Evolutionary conservation across 2,888 invertebrate species (phyloP).

Genomic region (Pogonocherus hispidulus): DNA sequence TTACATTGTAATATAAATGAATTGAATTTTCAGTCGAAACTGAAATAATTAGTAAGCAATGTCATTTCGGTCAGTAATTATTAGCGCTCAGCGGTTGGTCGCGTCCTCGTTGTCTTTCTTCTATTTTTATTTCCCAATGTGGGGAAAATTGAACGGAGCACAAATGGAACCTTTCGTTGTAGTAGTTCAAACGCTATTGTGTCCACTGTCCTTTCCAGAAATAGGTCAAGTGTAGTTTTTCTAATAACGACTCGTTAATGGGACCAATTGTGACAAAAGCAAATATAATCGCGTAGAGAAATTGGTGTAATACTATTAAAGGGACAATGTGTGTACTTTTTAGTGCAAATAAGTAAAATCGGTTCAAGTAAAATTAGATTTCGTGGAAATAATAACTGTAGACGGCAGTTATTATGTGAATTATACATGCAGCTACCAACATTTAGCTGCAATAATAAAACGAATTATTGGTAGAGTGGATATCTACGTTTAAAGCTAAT

Average conservation of each 20-base stretch:
- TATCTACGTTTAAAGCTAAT: no score
- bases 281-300: constrained; percentile 1
- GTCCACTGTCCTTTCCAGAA: not conserved
- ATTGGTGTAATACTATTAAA: not conserved
- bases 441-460: no score
- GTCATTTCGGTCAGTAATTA: no score
- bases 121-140: not conserved
- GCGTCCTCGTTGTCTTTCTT: not conserved
- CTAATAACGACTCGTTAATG: constrained; percentile 1
- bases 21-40: no score
- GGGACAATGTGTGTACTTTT: not conserved
- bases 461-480: no score
- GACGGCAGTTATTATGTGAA: no score
- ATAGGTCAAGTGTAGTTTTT: constrained; percentile 5
- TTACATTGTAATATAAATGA: no score
- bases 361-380: not conserved
- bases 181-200: not conserved
- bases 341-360: not conserved
- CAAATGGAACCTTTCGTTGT: constrained; percentile 11
- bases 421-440: no score
- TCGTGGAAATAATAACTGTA: not conserved
- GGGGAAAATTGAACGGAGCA: constrained; percentile 1
- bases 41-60: no score
- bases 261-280: constrained; percentile 3
- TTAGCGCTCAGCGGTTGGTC: no score